These are phyloP conservation scores for Poeciliopsis presidionis DNA, from an alignment of 2,797 vertebrate genomes.

Conservation along the genomic window DNA sequence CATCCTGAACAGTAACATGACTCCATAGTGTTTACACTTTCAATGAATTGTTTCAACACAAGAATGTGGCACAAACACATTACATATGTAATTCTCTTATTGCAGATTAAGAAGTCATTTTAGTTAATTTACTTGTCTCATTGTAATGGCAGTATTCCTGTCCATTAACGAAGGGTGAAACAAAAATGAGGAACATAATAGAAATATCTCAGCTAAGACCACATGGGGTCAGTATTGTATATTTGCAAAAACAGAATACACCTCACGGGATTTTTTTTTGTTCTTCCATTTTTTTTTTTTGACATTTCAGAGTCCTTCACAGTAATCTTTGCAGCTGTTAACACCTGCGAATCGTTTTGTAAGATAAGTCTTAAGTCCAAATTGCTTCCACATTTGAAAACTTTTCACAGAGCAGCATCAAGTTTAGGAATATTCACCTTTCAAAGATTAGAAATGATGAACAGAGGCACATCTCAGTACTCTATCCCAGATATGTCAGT, in stretches of 20 bases:
- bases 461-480: conserved; percentile 30
- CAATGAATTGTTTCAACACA: background rate
- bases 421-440: conserved; percentile 45
- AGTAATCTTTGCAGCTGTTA: conserved; percentile 63
- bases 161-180: background rate
- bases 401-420: conserved; percentile 28
- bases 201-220: conserved; percentile 21
- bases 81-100: background rate
- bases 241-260: conserved; percentile 19
- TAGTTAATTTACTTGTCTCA: background rate
- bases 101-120: background rate
- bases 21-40: background rate
- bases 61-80: background rate
- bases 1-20: background rate
- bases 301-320: conserved; percentile 71
- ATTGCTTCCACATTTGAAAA: conserved; percentile 57
- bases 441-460: conserved; percentile 52
- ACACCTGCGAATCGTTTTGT: conserved; percentile 54
- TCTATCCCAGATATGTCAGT: conserved; percentile 25
- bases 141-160: background rate
- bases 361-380: conserved; percentile 61
- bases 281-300: conserved; percentile 11
- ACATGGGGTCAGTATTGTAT: conserved; percentile 69
- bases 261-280: conserved; percentile 13
- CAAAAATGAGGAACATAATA: background rate